Evolutionary conservation across 2,888 invertebrate genomes (phyloP).

Genomic region (Ametastegia equiseti): DNA sequence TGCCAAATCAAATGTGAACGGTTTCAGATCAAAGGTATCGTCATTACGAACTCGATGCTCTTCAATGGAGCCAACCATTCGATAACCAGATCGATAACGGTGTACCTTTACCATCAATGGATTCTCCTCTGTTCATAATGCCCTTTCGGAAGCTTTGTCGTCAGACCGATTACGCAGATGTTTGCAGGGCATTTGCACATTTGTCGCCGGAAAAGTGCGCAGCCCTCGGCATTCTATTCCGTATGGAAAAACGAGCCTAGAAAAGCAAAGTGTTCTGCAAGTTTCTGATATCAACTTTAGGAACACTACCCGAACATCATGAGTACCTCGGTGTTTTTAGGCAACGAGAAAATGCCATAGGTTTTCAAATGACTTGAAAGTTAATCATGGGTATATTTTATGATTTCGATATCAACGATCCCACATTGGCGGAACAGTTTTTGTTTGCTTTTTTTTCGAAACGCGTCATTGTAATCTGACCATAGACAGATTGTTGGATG

Average conservation of each 20-base stretch:
- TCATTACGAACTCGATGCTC: slow-evolving; percentile 6
- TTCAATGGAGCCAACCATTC: slow-evolving; percentile 1
- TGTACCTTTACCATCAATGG: not conserved
- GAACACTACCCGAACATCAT: not conserved
- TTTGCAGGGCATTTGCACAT: not conserved
- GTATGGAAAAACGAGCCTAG: not conserved
- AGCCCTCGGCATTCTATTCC: not conserved
- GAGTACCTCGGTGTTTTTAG: not conserved
- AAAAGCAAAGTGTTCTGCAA: not conserved
- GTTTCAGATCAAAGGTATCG: slow-evolving; percentile 14
- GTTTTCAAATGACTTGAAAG: no score
- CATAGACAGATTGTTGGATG: no score
- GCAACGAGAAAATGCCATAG: not conserved
- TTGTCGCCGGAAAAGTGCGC: not conserved
- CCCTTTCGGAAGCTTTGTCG: not conserved
- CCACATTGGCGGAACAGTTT: no score
- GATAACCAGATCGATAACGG: not conserved
- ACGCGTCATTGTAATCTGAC: no score
- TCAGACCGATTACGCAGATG: not conserved
- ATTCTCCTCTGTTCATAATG: not conserved
- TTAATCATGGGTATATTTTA: no score
- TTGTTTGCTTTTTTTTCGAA: no score
- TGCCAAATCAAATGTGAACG: not conserved
- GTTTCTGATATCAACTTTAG: not conserved
- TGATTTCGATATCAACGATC: no score